phyloP scores from a whole-genome alignment of 2,797 vertebrate genomes.

The Pseudochirops corinnae region DNA sequence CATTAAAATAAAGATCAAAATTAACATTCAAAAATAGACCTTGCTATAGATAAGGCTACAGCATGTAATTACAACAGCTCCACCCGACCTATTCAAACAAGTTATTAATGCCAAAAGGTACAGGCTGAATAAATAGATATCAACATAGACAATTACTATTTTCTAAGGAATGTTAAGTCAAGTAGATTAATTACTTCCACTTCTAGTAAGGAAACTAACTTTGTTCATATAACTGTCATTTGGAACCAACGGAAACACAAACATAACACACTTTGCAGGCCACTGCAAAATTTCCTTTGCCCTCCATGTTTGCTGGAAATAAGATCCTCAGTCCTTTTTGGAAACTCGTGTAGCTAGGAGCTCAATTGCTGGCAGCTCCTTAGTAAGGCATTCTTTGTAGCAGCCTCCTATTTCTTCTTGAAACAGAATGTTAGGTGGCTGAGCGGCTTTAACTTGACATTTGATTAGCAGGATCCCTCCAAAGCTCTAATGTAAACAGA shows the following conservation, averaged over 20 bases:
- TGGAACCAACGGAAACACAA: not conserved
- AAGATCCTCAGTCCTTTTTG: not conserved
- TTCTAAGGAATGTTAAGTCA: not conserved
- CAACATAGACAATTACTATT: not conserved
- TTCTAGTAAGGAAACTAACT: not conserved
- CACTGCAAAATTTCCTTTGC: not conserved
- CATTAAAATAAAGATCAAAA: not conserved
- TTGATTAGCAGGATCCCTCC: not conserved
- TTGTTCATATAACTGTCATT: not conserved
- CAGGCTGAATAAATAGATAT: not conserved
- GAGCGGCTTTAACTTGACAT: not conserved
- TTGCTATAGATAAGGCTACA: not conserved
- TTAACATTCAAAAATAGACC: not conserved
- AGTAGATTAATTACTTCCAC: not conserved
- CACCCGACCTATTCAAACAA: slow-evolving; percentile 6
- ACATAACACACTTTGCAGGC: not conserved
- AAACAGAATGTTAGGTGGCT: not conserved
- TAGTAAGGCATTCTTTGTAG: not conserved
- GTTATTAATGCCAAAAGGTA: not conserved
- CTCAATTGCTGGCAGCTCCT: not conserved
- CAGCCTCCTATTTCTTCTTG: not conserved
- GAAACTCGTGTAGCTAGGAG: not conserved
- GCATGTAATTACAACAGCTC: not conserved
- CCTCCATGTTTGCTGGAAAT: not conserved
- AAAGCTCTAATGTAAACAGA: not conserved